phyloP scores from a whole-genome alignment of 2,797 vertebrate species.

The Cyclopterus lumpus region DNA sequence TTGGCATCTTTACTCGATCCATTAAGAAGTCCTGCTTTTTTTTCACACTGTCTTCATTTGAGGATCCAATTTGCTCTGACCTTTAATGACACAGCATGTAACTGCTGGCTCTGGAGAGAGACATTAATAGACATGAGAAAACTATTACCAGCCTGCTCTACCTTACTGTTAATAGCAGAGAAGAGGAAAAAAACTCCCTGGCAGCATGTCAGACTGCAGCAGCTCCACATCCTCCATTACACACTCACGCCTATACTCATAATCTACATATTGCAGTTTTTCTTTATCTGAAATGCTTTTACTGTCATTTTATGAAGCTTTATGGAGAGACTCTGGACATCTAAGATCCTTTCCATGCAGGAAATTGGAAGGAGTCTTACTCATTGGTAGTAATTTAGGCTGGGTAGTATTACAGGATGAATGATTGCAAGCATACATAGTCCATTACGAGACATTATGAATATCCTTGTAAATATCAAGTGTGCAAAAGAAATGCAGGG shows the following conservation, averaged over 20 bases:
- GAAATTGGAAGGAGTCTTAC: constrained; percentile 57
- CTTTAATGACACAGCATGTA: constrained; percentile 81
- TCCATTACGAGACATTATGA: constrained; percentile 58
- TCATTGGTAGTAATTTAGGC: constrained; percentile 54
- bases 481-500: constrained; percentile 40
- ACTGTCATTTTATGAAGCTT: constrained; percentile 54
- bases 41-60: constrained; percentile 72
- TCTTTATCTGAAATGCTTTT: constrained; percentile 60
- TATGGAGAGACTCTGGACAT: constrained; percentile 40
- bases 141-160: constrained; percentile 67
- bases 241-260: constrained; percentile 25
- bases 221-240: constrained; percentile 34
- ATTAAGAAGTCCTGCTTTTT: constrained; percentile 72
- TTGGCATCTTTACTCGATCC: constrained; percentile 73
- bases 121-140: constrained; percentile 79
- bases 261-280: constrained; percentile 43
- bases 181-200: constrained; percentile 40
- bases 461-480: constrained; percentile 63
- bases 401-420: constrained; percentile 61
- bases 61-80: constrained; percentile 78
- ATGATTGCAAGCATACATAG: constrained; percentile 45
- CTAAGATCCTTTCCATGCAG: constrained; percentile 52
- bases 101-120: constrained; percentile 73
- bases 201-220: constrained; percentile 56
- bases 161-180: constrained; percentile 67